Percentiles rank a stretch among this genome's conserved stretches.
phyloP scores from a whole-genome alignment of 2,888 invertebrate genomes.

The Branchinecta sandiegonensis region DNA sequence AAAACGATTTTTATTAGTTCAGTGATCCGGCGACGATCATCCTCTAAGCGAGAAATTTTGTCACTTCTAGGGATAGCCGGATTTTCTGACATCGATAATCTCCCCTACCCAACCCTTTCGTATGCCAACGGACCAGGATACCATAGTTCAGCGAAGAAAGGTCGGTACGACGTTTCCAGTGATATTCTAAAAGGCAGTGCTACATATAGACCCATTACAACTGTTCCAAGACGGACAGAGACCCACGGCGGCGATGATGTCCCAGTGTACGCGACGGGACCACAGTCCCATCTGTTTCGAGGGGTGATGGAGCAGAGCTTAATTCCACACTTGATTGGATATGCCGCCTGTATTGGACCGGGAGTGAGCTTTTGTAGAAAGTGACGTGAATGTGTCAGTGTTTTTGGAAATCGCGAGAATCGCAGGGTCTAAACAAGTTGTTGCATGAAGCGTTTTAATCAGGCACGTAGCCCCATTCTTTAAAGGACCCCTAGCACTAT shows the following conservation, averaged over 20 bases:
- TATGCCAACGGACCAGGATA: constrained; percentile 62
- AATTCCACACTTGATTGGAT: constrained; percentile 59
- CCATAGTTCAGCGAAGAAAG: constrained; percentile 37
- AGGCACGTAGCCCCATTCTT: too few species aligned
- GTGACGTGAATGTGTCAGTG: too few species aligned
- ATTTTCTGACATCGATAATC: background rate
- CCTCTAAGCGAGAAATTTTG: too few species aligned
- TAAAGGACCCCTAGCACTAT: too few species aligned
- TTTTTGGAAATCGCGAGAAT: too few species aligned
- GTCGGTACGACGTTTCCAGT: constrained; percentile 41
- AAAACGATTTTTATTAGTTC: too few species aligned
- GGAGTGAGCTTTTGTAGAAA: constrained; percentile 26
- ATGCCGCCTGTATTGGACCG: constrained; percentile 52
- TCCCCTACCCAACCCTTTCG: constrained; percentile 47
- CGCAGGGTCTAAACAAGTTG: too few species aligned
- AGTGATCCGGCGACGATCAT: too few species aligned
- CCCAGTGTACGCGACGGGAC: constrained; percentile 42
- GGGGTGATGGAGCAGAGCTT: constrained; percentile 63
- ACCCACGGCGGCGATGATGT: constrained; percentile 37
- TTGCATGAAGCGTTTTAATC: too few species aligned
- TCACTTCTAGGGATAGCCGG: too few species aligned
- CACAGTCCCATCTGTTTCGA: constrained; percentile 63
- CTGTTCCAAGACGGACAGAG: constrained; percentile 27
- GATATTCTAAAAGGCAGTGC: constrained; percentile 30
- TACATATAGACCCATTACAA: constrained; percentile 17